Base-by-base conservation (phyloP, 37 sponge, comb jelly and placozoan species). In the Trichoplax adhaerens region DNA sequence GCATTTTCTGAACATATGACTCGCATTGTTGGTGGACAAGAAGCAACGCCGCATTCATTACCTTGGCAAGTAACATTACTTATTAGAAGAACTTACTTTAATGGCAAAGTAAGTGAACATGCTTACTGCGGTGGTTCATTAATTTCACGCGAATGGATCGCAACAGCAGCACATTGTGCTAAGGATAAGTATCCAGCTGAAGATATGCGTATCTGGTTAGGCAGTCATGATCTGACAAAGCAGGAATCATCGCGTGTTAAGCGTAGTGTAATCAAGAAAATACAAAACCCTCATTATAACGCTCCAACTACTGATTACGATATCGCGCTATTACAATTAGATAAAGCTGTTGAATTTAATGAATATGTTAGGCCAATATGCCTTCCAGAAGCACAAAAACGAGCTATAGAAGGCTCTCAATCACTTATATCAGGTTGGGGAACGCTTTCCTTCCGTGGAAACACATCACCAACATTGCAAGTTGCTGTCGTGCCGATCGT, bases 341-440 rank as follows among this genome's bases (percentile, higher is more conserved):
- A 65, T 56, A 12, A 74, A 48, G 5, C 75, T 4, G 53, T 74
- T 56, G 53, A 52, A 12, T 74, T 63, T 29, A 74, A 60, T 57
- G 58, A 74, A 53, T 3, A 4, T 2, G 75, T 74, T 4, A 74
- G 65, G 56, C 47, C 65, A 12, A 66, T 62, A 29, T 74, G 75
- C 10, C 65, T 74, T 3, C 75, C 75, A 29, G 6, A 2, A 54
- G 29, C 29, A 29, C 29, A 29, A 29, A 29, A 29, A 29, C 29
- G 29, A 29, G 29, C 29, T 29, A 29, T 29, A 29, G 65, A 74
- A 3, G 75, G 75, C 2, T 51, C 65, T 54, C 50, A 29, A 48
- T 48, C 51, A n/a, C 10, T 74, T 5, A 66, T 74, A n/a, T 54
- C 65, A 53, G 75, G 75, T 2, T 74, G 75, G 75, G 75, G 75